Conservation (phyloP, 2,888 invertebrate species). For the Cephonodes hylas region DNA sequence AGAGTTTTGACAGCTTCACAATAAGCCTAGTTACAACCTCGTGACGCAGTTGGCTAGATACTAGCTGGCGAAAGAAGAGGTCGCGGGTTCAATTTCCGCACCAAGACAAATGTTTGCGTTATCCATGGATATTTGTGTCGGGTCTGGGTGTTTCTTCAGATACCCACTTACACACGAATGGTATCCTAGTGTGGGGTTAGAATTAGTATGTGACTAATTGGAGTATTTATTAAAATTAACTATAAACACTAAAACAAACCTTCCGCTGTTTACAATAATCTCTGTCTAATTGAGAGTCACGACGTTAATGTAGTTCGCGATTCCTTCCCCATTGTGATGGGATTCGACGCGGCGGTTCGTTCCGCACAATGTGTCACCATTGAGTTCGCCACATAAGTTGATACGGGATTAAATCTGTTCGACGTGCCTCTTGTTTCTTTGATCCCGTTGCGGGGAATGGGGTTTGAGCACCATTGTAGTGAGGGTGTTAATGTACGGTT, state of each 20-base stretch:
- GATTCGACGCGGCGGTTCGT: slow-evolving; percentile 2
- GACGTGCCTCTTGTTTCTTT: neutral
- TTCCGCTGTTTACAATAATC: neutral
- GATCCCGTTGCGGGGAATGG: neutral
- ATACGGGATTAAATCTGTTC: neutral
- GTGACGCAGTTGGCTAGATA: too few species aligned
- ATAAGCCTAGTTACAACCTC: too few species aligned
- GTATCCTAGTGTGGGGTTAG: too few species aligned
- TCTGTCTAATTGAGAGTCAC: neutral
- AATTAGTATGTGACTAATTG: too few species aligned
- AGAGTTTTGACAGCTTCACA: too few species aligned
- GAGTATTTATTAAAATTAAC: too few species aligned
- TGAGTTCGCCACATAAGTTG: neutral
- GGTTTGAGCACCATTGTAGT: neutral
- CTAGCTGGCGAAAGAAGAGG: too few species aligned
- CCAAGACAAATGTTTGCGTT: too few species aligned
- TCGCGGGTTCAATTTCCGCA: too few species aligned
- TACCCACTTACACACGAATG: too few species aligned
- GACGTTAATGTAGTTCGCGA: neutral
- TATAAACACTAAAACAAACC: neutral
- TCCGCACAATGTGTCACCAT: neutral
- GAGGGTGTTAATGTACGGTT: neutral
- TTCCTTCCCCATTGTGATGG: neutral
- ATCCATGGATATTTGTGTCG: too few species aligned
- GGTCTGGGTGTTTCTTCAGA: too few species aligned